Conservation (phyloP, 1,140 invertebrate species). For the Brachionus rotundiformis region DNA sequence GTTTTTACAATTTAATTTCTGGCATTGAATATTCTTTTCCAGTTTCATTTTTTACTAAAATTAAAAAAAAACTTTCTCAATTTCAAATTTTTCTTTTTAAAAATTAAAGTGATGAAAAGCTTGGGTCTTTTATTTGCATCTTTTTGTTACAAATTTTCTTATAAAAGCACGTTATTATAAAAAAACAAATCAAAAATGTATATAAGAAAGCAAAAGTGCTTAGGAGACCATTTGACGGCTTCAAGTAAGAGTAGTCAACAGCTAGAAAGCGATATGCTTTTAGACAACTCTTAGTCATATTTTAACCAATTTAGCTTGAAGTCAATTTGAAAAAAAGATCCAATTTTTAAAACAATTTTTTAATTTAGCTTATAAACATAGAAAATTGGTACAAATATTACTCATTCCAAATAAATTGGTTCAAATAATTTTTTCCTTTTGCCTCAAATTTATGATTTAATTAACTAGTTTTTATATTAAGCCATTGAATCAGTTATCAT, state of each 20-base stretch:
- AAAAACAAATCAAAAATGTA: neutral
- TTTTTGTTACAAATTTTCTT: constrained; percentile 1
- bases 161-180: neutral
- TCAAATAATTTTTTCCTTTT: too few species aligned
- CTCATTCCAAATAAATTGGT: too few species aligned
- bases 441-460: too few species aligned
- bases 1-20: neutral
- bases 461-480: too few species aligned
- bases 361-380: neutral
- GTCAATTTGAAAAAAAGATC: neutral
- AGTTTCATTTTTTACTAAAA: constrained; percentile 35
- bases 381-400: too few species aligned
- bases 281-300: neutral
- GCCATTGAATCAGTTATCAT: too few species aligned
- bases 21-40: constrained; percentile 21
- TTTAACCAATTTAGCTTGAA: neutral
- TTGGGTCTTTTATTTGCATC: constrained; percentile 30
- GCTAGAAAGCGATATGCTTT: neutral
- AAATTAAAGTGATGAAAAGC: neutral
- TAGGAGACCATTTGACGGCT: constrained; percentile 13
- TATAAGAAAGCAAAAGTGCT: neutral
- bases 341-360: neutral
- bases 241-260: neutral
- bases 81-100: neutral
- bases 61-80: neutral